Base-by-base conservation (phyloP, 2,888 invertebrate species). In the Euproctis similis region DNA sequence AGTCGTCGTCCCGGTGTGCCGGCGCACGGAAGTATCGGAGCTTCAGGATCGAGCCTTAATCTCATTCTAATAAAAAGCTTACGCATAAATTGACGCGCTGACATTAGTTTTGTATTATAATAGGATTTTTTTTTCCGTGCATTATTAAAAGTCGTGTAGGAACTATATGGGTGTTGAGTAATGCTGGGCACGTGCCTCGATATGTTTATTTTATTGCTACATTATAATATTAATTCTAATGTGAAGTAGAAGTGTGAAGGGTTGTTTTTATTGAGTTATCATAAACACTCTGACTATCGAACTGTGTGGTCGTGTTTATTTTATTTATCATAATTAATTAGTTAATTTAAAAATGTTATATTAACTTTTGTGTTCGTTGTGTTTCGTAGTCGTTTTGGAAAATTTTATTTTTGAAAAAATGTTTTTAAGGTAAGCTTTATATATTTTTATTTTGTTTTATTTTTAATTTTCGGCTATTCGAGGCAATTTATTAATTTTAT, bases 1-100 rank as follows among this genome's bases (percentile, higher is more conserved):
- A 84, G 84, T 84, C 76, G 75, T 48, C 65, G 71, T 64, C 67
- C 69, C 72, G 81, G 72, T 74, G 81, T 78, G 82, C 80, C 61
- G 54, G 77, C 75, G 81, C 77, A 61, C 76, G 82, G 81, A 74
- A 72, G 82, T 81, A 77, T 80, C 71, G 59, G 58, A 68, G 73
- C 80, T 80, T 76, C 67, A 72, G 77, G 72, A 80, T 74, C 74
- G 71, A 58, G 65, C 61, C 74, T 72, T 78, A 78, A 76, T 78
- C 72, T 74, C 70, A 81, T 80, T 80, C 75, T 72, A 75, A 80
- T 80, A 80, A 78, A 78, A 80, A 82, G 78, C 78, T 78, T 59
- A 76, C 81, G 77, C 76, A 75, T 70, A 72, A 68, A 74, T 77
- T 73, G 75, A 71, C 74, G 74, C 71, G 68, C 58, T 67, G 56